Evolutionary conservation across 2,113 vertebrate genomes (phyloP), one percentile per base, ranked within the genome.

Genomic region (Eubucco bourcierii): DNA sequence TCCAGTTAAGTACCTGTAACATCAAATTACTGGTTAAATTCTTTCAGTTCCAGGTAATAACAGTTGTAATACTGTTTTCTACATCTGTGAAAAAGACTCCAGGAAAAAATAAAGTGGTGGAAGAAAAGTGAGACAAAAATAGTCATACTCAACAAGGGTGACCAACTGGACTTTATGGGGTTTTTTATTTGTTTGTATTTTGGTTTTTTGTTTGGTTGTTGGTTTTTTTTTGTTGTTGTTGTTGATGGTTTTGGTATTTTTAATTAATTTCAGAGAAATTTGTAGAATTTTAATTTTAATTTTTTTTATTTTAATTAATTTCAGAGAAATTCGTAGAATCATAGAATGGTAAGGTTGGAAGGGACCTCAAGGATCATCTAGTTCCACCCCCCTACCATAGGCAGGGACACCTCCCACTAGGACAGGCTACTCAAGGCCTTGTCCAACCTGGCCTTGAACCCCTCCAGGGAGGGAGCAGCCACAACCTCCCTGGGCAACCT

Each of bases 221-320:
- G 10, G 41, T 9, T 41, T 41, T 11, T 11, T 41, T 41, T 41
- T 11, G 10, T 41, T 41, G 41, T 41, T 41, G 10, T 41, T 41
- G 37, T 37, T 37, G 37, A 10, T 37, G n/a, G n/a, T 37, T 37
- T 37, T 37, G 37, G 7, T 37, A 17, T 9, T 37, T 52, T 17
- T 2, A 25, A 39, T 41, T 41, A 13, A 41, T 65, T 77, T 63
- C 11, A 0, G 0, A 5, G 4, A n/a, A n/a, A n/a, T n/a, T n/a
- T n/a, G n/a, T n/a, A n/a, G n/a, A n/a, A n/a, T 37, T 37, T 37
- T 37, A 10, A 8, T 37, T 20, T 9, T 47, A 37, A n/a, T 15
- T 2, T 9, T 25, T 7, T 53, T 39, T 39, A 11, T 37, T 52
- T 17, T 2, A 25, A 39, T 41, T 41, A 13, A 41, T 65, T 77